Percentiles rank a stretch among this genome's conserved stretches.
These are phyloP conservation scores for Glareola pratincola DNA, from an alignment of 2,113 vertebrate genomes.

Conservation along the genomic window DNA sequence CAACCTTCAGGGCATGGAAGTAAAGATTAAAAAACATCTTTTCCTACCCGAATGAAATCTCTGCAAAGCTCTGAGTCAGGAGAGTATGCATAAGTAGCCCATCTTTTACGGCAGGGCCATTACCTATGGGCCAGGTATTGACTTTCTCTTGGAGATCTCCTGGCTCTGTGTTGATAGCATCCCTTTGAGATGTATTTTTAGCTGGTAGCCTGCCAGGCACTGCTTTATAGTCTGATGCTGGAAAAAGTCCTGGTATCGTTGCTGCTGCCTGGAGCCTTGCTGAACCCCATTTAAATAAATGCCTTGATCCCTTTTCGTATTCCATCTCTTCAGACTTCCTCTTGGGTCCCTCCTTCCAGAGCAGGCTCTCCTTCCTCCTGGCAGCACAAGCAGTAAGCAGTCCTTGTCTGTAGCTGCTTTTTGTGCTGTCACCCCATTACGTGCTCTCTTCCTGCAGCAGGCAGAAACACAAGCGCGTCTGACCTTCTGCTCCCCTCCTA, in stretches of 20 bases:
- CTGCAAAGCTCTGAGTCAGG: neutral
- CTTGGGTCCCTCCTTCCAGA: neutral
- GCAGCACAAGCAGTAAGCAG: neutral
- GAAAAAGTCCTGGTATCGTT: neutral
- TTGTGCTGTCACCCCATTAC: neutral
- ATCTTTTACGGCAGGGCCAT: neutral
- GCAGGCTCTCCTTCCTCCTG: neutral
- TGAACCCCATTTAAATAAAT: neutral
- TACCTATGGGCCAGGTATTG: neutral
- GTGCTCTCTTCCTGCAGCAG: neutral
- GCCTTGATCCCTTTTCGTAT: neutral
- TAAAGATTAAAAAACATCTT: neutral
- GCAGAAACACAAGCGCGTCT: neutral
- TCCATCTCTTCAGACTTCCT: neutral
- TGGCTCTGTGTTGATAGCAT: neutral
- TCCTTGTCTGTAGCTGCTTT: neutral
- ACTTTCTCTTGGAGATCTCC: neutral
- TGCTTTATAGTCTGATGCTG: neutral
- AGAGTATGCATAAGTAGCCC: neutral
- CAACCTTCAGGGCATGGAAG: neutral
- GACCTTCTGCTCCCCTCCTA: neutral
- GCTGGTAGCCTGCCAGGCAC: neutral
- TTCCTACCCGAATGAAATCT: neutral
- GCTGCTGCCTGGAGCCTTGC: neutral
- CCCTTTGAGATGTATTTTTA: neutral